phyloP scores from a whole-genome alignment of 1,140 invertebrate genomes.

The Parapsyche elsis region DNA sequence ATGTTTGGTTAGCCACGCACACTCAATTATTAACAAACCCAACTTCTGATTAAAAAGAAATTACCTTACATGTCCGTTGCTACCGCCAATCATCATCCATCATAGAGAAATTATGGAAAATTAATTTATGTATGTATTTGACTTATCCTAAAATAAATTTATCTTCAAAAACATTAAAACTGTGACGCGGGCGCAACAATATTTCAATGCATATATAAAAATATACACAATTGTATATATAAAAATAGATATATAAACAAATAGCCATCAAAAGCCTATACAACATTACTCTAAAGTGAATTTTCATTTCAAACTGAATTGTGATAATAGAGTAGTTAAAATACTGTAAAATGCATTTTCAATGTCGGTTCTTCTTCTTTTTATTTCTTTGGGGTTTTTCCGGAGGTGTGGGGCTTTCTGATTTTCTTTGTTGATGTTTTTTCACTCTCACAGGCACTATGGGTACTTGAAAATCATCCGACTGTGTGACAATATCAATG shows the following conservation, averaged over 20 bases:
- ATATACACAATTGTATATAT: neutral
- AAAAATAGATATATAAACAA: neutral
- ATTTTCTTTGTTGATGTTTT: constrained; percentile 22
- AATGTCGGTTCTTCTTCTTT: constrained; percentile 34
- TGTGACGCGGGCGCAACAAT: neutral
- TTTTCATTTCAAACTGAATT: constrained; percentile 15
- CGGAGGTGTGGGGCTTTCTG: constrained; percentile 45
- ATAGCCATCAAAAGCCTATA: neutral
- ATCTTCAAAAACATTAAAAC: constrained; percentile 42
- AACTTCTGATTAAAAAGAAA: constrained; percentile 22
- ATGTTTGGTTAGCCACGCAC: constrained; percentile 50
- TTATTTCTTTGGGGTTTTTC: constrained; percentile 53
- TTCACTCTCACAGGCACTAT: neutral
- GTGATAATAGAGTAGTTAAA: too few relatives aligned
- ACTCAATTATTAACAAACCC: constrained; percentile 47
- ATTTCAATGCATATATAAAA: too few relatives aligned
- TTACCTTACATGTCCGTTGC: constrained; percentile 53
- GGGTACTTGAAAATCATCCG: neutral
- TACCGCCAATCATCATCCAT: constrained; percentile 39
- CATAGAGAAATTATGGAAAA: constrained; percentile 23
- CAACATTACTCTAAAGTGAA: neutral
- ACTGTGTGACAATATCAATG: neutral
- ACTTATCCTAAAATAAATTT: constrained; percentile 42
- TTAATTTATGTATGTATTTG: constrained; percentile 5
- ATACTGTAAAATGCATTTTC: neutral